Conservation (phyloP, 2,888 invertebrate genomes). For the Limenitis camilla region DNA sequence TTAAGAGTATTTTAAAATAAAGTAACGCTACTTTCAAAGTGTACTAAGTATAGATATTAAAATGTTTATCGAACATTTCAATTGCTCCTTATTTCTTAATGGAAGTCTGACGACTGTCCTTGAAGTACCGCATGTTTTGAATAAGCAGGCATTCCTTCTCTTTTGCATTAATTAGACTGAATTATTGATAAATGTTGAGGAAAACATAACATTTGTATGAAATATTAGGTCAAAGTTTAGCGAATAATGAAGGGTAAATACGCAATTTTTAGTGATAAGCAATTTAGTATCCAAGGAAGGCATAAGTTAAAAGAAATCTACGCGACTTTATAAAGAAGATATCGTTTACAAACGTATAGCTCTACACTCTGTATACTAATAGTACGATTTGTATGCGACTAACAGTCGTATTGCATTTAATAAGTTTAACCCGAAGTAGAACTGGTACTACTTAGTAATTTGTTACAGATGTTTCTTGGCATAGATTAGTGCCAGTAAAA, state of each 20-base stretch:
- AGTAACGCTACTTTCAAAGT: constrained; percentile 2
- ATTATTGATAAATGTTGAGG: too few species aligned
- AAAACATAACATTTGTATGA: too few species aligned
- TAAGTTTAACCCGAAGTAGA: constrained; percentile 35
- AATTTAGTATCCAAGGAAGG: too few species aligned
- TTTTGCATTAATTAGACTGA: too few species aligned
- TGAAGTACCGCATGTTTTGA: too few species aligned
- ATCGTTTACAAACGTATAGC: constrained; percentile 50
- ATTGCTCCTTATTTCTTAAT: too few species aligned
- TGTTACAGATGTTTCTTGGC: constrained; percentile 13
- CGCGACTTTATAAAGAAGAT: constrained; percentile 39
- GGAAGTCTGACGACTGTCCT: too few species aligned
- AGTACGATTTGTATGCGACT: constrained; percentile 46
- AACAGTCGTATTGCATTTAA: constrained; percentile 36
- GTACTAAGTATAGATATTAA: constrained; percentile 7
- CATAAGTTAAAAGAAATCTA: constrained; percentile 6
- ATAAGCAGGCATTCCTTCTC: too few species aligned
- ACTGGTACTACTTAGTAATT: constrained; percentile 9
- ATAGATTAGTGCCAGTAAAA: constrained; percentile 1
- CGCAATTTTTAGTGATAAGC: too few species aligned
- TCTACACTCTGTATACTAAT: constrained; percentile 54
- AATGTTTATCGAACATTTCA: too few species aligned
- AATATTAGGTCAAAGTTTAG: not conserved
- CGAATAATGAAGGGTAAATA: too few species aligned
- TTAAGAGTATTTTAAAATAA: not conserved